Conservation (phyloP, 2,113 vertebrate species). For the Pogona vitticeps region DNA sequence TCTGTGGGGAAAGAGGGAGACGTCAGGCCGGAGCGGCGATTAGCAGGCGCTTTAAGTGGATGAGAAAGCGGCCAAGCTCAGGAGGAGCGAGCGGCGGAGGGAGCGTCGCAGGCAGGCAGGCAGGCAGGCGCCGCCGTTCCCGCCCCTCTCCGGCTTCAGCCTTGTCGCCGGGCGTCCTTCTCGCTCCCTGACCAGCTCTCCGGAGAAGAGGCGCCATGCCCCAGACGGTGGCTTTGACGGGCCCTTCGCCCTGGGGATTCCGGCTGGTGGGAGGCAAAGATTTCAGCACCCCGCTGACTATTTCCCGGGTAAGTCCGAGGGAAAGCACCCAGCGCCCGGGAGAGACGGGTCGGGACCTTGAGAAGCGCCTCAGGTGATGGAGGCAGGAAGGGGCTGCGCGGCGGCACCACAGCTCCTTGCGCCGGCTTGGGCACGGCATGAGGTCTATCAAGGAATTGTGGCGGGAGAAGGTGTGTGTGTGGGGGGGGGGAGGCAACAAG, state of each 20-base stretch:
- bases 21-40: constrained; percentile 41
- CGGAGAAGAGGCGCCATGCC: constrained; percentile 74
- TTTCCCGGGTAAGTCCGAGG: constrained; percentile 88
- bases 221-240: constrained; percentile 86
- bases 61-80: not conserved
- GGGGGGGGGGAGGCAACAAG: not conserved
- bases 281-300: constrained; percentile 91
- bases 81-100: not conserved
- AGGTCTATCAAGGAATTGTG: no score
- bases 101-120: no score
- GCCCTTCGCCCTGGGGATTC: constrained; percentile 96
- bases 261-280: constrained; percentile 94
- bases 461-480: not conserved
- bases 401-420: not conserved
- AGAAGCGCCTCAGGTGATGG: not conserved
- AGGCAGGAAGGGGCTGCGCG: not conserved
- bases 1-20: not conserved
- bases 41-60: constrained; percentile 1
- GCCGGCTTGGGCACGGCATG: not conserved
- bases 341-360: not conserved
- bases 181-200: not conserved
- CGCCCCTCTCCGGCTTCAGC: not conserved
- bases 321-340: not conserved
- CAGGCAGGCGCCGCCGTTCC: not conserved
- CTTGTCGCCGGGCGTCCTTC: not conserved